A percentile compares a stretch with the other conserved stretches of the same genome.
phyloP scores from a whole-genome alignment of 2,888 invertebrate genomes.

The Dicyrtomina minuta region DNA sequence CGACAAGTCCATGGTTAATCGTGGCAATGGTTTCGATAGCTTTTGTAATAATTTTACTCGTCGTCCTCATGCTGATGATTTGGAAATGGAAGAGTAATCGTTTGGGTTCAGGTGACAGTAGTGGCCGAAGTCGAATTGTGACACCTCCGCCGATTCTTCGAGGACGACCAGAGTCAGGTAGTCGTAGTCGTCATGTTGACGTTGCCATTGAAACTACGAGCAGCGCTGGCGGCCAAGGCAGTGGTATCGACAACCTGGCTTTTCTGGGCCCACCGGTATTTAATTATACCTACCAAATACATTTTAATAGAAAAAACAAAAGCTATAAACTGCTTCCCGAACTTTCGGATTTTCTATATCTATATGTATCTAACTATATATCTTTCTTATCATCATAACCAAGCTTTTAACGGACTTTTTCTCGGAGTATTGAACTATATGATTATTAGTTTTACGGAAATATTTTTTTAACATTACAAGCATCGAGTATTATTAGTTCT shows the following conservation, averaged over 20 bases:
- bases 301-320: constrained; percentile 4
- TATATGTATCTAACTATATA: too few relatives aligned
- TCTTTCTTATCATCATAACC: too few relatives aligned
- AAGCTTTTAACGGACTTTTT: too few relatives aligned
- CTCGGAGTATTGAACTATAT: too few relatives aligned
- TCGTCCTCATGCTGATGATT: constrained; percentile 48
- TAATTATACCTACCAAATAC: too few relatives aligned
- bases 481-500: too few relatives aligned
- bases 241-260: constrained; percentile 51
- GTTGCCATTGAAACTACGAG: too few relatives aligned
- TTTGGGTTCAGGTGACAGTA: constrained; percentile 36
- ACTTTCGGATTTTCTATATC: background rate
- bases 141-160: too few relatives aligned
- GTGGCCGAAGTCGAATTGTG: constrained; percentile 31
- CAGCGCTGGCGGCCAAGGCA: constrained; percentile 47
- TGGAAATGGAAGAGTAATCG: constrained; percentile 53
- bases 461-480: too few relatives aligned
- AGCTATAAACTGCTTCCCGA: background rate
- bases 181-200: too few relatives aligned
- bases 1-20: constrained; percentile 49
- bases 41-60: constrained; percentile 40
- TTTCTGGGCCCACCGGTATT: constrained; percentile 51
- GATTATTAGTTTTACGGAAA: too few relatives aligned
- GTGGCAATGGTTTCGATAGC: constrained; percentile 46
- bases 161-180: constrained; percentile 51